A percentile compares a stretch with the other conserved stretches of the same genome.
Evolutionary conservation across 1,140 invertebrate species (phyloP).

Genomic region (Dinothrombium tinctorium): DNA sequence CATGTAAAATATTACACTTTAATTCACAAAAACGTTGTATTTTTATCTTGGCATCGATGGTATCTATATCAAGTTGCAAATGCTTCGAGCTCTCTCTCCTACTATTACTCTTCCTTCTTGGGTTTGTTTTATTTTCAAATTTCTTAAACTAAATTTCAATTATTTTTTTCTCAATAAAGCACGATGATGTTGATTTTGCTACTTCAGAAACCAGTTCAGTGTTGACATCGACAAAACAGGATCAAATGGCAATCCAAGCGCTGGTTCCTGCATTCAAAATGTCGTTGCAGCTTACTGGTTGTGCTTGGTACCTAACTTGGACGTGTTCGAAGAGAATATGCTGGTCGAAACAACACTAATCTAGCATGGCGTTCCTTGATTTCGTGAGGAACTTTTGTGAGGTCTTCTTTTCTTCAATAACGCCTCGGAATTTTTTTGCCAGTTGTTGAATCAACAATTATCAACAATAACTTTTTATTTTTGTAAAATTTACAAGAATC

Average conservation of each 20-base stretch:
- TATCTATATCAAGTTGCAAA: background rate
- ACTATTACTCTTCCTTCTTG: background rate
- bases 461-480: no score
- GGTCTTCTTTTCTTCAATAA: no score
- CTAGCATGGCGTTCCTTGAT: background rate
- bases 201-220: background rate
- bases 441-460: no score
- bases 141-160: background rate
- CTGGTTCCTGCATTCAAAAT: background rate
- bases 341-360: background rate
- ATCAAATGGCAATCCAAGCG: background rate
- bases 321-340: background rate
- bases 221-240: background rate
- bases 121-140: background rate
- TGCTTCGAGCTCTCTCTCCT: background rate
- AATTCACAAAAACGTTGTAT: no score
- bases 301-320: background rate
- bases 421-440: no score
- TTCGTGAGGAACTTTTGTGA: no score
- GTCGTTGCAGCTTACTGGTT: background rate
- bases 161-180: background rate
- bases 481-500: no score
- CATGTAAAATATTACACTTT: no score
- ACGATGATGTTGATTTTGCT: background rate
- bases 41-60: background rate